A percentile compares a stretch with the other conserved stretches of the same genome.
Conservation (phyloP, 2,888 invertebrate species). For the Merodon equestris region DNA sequence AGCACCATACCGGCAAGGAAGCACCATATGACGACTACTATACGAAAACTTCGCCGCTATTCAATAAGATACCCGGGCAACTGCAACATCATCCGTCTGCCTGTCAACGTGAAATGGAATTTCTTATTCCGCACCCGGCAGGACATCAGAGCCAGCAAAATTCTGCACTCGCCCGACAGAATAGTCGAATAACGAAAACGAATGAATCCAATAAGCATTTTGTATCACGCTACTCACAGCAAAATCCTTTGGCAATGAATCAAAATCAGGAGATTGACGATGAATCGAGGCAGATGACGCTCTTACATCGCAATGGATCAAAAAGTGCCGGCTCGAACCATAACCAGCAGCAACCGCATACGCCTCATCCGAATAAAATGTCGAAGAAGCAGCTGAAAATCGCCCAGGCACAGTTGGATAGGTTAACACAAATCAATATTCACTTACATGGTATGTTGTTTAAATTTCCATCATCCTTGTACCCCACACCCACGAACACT, state of each 20-base stretch:
- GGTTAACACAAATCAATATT: conserved; percentile 88
- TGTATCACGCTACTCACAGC: conserved; percentile 49
- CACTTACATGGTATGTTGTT: conserved; percentile 88
- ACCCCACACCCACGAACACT: conserved; percentile 9
- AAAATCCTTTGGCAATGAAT: conserved; percentile 60
- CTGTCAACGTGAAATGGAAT: conserved; percentile 76
- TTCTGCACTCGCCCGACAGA: conserved; percentile 79
- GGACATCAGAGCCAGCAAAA: conserved; percentile 59
- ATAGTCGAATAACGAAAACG: conserved; percentile 72
- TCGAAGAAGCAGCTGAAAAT: conserved; percentile 85
- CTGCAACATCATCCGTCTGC: conserved; percentile 52
- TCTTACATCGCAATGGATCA: conserved; percentile 36
- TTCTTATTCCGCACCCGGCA: conserved; percentile 74
- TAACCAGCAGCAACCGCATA: conserved; percentile 69
- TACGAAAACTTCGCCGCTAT: conserved; percentile 49
- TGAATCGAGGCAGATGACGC: conserved; percentile 74
- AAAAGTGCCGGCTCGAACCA: conserved; percentile 63
- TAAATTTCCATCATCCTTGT: conserved; percentile 6
- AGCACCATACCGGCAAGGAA: conserved; percentile 5
- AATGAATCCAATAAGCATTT: conserved; percentile 52
- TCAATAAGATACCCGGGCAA: conserved; percentile 57
- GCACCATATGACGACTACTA: conserved; percentile 54
- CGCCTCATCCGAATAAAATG: conserved; percentile 79
- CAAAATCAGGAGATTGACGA: conserved; percentile 79
- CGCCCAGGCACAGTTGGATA: conserved; percentile 86